A percentile compares a stretch with the other conserved stretches of the same genome.
These are phyloP conservation scores for Poeciliopsis paucimaculata DNA, from an alignment of 2,797 vertebrate species.

Conservation along the genomic window DNA sequence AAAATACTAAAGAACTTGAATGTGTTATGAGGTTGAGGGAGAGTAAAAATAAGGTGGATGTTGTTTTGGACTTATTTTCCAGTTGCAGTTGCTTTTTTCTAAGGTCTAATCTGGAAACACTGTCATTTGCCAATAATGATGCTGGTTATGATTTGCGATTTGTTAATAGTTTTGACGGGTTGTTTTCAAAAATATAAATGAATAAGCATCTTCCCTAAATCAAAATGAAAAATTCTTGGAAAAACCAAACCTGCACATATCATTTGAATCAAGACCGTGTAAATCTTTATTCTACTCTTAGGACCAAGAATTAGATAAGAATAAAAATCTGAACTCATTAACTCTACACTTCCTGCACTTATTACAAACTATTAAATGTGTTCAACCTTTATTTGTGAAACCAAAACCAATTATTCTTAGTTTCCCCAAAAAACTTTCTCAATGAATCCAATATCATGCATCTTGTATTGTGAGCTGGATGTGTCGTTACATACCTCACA, in stretches of 20 bases:
- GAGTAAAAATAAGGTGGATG: background rate
- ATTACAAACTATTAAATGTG: background rate
- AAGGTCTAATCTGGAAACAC: background rate
- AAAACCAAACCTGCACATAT: background rate
- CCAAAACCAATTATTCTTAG: background rate
- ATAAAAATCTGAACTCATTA: background rate
- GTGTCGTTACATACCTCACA: slow-evolving; percentile 22
- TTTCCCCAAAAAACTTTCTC: background rate
- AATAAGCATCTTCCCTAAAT: background rate
- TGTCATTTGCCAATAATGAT: background rate
- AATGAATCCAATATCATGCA: background rate
- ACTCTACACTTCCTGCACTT: background rate
- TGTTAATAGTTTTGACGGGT: background rate
- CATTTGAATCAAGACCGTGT: background rate
- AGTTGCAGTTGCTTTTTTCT: background rate
- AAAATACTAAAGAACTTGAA: background rate
- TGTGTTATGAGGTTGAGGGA: background rate
- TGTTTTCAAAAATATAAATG: background rate
- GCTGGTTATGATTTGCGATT: background rate
- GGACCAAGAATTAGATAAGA: background rate
- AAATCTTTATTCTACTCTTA: background rate
- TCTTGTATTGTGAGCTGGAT: background rate
- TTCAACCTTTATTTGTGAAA: background rate
- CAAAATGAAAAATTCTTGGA: background rate
- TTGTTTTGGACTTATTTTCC: background rate